Conservation (phyloP, 2,113 vertebrate species). For the Conger conger region DNA sequence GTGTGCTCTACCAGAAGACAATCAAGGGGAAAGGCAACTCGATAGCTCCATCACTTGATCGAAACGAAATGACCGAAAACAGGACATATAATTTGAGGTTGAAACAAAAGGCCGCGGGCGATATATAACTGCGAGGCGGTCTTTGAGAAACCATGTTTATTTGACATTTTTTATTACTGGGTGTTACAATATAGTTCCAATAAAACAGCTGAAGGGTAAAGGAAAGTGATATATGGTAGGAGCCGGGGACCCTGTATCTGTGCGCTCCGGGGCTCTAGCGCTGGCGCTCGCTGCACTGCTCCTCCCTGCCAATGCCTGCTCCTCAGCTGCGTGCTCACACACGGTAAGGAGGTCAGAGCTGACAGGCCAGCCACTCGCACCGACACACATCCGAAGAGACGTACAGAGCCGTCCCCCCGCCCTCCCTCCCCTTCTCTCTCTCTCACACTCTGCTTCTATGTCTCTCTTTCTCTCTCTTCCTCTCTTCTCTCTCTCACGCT, state of each 20-base stretch:
- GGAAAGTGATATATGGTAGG: not conserved
- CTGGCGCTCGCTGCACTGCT: not conserved
- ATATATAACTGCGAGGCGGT: too few species aligned
- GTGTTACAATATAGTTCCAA: too few species aligned
- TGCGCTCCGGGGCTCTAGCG: not conserved
- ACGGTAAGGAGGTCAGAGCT: not conserved
- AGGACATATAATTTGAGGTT: too few species aligned
- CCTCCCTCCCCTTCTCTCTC: not conserved
- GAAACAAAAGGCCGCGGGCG: too few species aligned
- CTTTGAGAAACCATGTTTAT: not conserved
- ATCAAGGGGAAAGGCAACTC: too few species aligned
- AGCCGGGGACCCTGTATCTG: too few species aligned
- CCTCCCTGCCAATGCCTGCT: not conserved
- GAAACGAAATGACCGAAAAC: not conserved
- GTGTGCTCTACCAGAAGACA: too few species aligned
- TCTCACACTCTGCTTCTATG: not conserved
- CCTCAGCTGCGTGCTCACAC: not conserved
- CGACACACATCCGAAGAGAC: conserved; percentile 24
- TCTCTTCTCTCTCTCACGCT: not conserved
- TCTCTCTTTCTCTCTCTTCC: not conserved
- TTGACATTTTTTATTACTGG: too few species aligned
- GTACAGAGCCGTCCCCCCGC: not conserved
- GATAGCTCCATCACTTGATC: not conserved
- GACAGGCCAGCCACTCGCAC: conserved; percentile 18
- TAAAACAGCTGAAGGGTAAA: not conserved